Evolutionary conservation across 2,113 vertebrate genomes (phyloP).

Genomic region (Accipiter cooperii): DNA sequence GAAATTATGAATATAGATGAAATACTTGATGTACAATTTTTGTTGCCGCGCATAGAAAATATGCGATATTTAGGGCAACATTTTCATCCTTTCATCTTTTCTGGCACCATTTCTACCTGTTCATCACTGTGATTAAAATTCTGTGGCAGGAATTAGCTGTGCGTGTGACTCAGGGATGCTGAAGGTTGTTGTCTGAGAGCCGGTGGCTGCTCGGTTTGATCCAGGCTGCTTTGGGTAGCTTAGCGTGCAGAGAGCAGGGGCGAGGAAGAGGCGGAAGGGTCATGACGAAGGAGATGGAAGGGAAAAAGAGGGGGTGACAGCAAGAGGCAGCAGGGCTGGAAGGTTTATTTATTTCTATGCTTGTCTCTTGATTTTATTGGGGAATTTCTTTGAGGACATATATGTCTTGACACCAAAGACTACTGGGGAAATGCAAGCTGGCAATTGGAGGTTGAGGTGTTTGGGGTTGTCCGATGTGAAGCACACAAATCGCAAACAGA

Average conservation of each 20-base stretch:
- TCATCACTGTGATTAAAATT: background rate
- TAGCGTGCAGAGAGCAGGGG: background rate
- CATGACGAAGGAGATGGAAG: background rate
- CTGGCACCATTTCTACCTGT: conserved; percentile 44
- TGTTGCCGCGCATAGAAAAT: background rate
- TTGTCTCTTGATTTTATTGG: background rate
- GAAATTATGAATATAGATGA: conserved; percentile 54
- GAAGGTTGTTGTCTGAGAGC: background rate
- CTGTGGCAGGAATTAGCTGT: background rate
- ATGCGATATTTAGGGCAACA: conserved; percentile 4
- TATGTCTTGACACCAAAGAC: background rate
- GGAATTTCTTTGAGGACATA: background rate
- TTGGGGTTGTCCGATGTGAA: background rate
- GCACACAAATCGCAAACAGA: background rate
- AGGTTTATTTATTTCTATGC: background rate
- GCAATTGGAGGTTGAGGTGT: background rate
- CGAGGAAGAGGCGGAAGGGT: background rate
- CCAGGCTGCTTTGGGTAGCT: background rate
- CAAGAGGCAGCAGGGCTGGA: background rate
- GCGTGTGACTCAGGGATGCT: background rate
- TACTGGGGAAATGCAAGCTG: background rate
- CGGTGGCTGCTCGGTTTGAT: fast-evolving
- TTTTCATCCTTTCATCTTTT: conserved; percentile 47
- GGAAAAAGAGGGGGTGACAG: background rate
- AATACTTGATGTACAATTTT: conserved; percentile 38